Conservation (phyloP, 2,888 invertebrate genomes). For the Folsomia manolachei region DNA sequence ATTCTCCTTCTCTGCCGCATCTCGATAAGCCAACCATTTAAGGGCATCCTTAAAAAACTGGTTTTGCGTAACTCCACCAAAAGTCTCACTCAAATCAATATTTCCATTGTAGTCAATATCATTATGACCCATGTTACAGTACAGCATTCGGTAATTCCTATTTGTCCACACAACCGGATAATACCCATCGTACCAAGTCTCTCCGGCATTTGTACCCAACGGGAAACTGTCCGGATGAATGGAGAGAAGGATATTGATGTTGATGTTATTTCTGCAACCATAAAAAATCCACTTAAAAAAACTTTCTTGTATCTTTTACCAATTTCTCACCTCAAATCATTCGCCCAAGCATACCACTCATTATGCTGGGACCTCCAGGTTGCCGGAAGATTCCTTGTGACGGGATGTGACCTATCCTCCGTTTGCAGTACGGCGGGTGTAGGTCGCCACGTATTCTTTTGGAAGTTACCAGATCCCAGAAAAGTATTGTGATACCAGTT, state of each 20-base stretch:
- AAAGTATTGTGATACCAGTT: constrained; percentile 45
- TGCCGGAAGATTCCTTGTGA: constrained; percentile 25
- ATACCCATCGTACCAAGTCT: constrained; percentile 43
- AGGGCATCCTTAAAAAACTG: constrained; percentile 31
- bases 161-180: constrained; percentile 43
- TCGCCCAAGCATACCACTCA: constrained; percentile 40
- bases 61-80: constrained; percentile 37
- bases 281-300: background rate
- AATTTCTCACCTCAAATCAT: constrained; percentile 20
- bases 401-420: constrained; percentile 36
- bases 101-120: constrained; percentile 38
- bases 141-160: constrained; percentile 40
- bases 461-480: constrained; percentile 39
- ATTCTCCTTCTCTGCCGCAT: background rate
- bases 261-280: constrained; percentile 17
- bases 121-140: constrained; percentile 44
- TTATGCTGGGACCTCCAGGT: constrained; percentile 37
- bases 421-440: constrained; percentile 38
- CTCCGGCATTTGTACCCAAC: constrained; percentile 37
- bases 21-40: constrained; percentile 29
- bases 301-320: background rate
- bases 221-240: constrained; percentile 39
- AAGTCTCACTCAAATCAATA: constrained; percentile 40
- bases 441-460: constrained; percentile 43
- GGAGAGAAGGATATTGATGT: constrained; percentile 38